phyloP scores from a whole-genome alignment of 1,140 invertebrate species.

The Scaptomyza montana region DNA sequence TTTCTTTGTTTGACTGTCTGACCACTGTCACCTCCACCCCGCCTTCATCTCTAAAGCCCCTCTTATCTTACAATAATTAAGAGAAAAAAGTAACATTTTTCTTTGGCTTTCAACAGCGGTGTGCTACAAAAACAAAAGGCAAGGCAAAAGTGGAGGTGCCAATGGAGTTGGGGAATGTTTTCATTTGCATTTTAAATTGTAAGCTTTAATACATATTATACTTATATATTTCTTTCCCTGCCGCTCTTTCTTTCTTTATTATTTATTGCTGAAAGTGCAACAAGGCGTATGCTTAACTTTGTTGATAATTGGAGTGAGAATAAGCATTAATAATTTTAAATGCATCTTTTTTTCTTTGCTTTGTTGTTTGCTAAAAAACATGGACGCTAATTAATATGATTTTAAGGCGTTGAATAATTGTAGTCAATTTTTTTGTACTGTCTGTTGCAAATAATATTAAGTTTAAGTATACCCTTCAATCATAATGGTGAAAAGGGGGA shows the following conservation, averaged over 20 bases:
- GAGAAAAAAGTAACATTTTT: conserved; percentile 65
- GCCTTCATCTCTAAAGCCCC: background rate
- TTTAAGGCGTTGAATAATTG: conserved; percentile 58
- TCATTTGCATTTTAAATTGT: conserved; percentile 76
- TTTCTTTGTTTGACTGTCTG: conserved; percentile 26
- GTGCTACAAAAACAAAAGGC: background rate
- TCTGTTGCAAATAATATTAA: background rate
- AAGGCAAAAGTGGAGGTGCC: background rate
- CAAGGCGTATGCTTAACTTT: conserved; percentile 80
- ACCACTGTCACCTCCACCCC: conserved; percentile 16
- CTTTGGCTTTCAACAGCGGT: conserved; percentile 68
- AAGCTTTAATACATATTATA: conserved; percentile 61
- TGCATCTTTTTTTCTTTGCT: conserved; percentile 34
- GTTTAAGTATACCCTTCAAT: too few species aligned
- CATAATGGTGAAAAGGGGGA: too few species aligned
- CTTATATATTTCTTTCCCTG: too few species aligned
- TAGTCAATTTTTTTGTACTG: conserved; percentile 34
- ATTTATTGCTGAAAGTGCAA: conserved; percentile 78
- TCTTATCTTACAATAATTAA: conserved; percentile 60
- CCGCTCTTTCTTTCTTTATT: conserved; percentile 44
- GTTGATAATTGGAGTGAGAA: conserved; percentile 81
- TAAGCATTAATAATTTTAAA: conserved; percentile 74
- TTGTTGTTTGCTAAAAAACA: conserved; percentile 51
- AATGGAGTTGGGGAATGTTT: conserved; percentile 34
- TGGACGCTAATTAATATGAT: conserved; percentile 73